Percentiles rank a stretch among this genome's conserved stretches.
These are phyloP conservation scores for Myrmecobius fasciatus DNA, from an alignment of 2,113 vertebrate genomes.

Conservation along the genomic window DNA sequence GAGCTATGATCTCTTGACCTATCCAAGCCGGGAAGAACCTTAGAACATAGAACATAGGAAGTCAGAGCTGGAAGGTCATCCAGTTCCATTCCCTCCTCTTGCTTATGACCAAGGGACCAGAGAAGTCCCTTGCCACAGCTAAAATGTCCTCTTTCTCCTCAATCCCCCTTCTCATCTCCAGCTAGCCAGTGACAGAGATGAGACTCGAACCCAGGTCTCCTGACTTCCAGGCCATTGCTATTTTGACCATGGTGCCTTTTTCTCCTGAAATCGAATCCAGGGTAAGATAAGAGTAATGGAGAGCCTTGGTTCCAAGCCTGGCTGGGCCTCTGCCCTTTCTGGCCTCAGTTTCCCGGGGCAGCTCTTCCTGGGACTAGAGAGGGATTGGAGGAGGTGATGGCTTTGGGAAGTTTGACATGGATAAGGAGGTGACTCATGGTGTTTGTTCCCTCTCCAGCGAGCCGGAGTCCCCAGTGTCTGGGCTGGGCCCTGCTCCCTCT, in stretches of 20 bases:
- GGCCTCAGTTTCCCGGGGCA: neutral
- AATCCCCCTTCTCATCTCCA: neutral
- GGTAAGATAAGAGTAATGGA: too few relatives aligned
- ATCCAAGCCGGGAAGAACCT: too few relatives aligned
- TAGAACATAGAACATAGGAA: too few relatives aligned
- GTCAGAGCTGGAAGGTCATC: neutral
- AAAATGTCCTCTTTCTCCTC: neutral
- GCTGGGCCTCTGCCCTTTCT: neutral
- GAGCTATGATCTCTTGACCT: too few relatives aligned
- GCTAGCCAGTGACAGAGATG: neutral
- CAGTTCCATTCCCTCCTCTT: neutral
- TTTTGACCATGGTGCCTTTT: neutral
- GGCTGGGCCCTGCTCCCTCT: conserved; percentile 41
- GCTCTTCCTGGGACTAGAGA: neutral
- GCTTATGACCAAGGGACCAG: neutral
- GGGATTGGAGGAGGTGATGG: neutral
- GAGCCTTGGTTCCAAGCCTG: neutral
- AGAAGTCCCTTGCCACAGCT: neutral
- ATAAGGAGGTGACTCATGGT: neutral
- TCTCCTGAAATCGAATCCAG: neutral
- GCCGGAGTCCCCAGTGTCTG: conserved; percentile 46
- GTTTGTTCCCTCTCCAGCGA: neutral
- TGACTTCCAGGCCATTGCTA: neutral
- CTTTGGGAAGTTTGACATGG: neutral
- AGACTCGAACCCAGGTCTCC: neutral